A percentile compares a stretch with the other conserved stretches of the same genome.
Evolutionary conservation across 2,888 invertebrate genomes (phyloP).

Genomic region (Dryococelus australis): DNA sequence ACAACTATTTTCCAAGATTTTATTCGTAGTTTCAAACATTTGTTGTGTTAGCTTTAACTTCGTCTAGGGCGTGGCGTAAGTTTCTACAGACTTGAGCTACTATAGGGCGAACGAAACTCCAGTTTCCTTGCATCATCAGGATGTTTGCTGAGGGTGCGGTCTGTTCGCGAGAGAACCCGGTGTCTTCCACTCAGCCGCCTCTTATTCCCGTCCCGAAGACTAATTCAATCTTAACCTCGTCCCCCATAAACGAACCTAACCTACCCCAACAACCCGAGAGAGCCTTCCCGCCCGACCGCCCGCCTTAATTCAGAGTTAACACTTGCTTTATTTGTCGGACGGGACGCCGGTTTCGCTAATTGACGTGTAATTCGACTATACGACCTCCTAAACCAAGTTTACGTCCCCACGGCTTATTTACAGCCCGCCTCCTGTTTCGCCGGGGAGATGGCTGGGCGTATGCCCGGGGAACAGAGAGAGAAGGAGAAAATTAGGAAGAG

Average conservation of each 20-base stretch:
- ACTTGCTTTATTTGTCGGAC: slow-evolving; percentile 28
- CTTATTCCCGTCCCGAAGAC: not conserved
- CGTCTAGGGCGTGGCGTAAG: too few species aligned
- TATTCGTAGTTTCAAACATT: too few species aligned
- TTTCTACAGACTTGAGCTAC: too few species aligned
- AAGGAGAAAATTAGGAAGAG: not conserved
- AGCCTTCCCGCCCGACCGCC: not conserved
- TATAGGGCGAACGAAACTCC: too few species aligned
- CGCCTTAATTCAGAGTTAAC: slow-evolving; percentile 26
- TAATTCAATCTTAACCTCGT: slow-evolving; percentile 23
- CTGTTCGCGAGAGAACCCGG: not conserved
- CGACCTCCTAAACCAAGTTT: slow-evolving; percentile 27
- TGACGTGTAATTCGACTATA: slow-evolving; percentile 28
- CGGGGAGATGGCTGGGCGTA: not conserved
- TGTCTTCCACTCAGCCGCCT: not conserved
- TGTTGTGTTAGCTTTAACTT: too few species aligned
- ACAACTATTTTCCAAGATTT: too few species aligned
- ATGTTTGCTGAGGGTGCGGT: not conserved
- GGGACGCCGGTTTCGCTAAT: slow-evolving; percentile 24
- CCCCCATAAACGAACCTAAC: slow-evolving; percentile 20
- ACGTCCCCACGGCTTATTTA: slow-evolving; percentile 22
- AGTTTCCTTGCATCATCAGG: not conserved
- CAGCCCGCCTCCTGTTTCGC: slow-evolving; percentile 11
- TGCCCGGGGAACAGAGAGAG: not conserved
- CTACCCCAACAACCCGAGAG: not conserved